A percentile compares a stretch with the other conserved stretches of the same genome.
These are phyloP conservation scores for Seriola rivoliana DNA, from an alignment of 2,113 vertebrate genomes.

Conservation along the genomic window DNA sequence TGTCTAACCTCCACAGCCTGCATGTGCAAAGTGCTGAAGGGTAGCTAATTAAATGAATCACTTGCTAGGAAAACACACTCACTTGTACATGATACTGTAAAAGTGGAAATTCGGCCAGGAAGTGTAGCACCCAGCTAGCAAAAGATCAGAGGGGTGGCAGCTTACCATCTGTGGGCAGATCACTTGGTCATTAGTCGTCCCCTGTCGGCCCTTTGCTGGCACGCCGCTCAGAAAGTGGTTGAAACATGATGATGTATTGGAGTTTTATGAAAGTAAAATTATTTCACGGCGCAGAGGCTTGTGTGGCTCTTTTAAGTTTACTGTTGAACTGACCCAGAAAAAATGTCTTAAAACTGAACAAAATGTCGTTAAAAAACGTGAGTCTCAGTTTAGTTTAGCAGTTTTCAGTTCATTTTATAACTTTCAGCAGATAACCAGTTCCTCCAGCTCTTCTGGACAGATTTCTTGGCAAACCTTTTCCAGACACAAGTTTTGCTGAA, in stretches of 20 bases:
- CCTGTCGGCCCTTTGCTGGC: background rate
- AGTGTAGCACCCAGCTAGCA: background rate
- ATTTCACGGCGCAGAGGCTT: background rate
- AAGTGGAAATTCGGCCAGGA: background rate
- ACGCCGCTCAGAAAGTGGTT: background rate
- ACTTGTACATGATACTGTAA: background rate
- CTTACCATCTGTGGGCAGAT: conserved; percentile 6
- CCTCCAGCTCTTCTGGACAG: background rate
- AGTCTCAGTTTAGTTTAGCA: too few relatives aligned
- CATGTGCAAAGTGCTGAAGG: background rate
- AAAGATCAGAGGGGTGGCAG: background rate
- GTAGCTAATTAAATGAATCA: background rate
- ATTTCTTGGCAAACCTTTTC: background rate
- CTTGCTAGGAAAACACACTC: background rate
- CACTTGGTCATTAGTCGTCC: background rate
- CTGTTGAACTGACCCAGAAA: background rate
- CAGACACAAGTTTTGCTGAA: too few relatives aligned
- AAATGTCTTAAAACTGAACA: background rate
- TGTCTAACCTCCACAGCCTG: background rate
- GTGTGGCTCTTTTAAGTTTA: background rate
- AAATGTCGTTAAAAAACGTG: background rate
- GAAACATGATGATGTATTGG: background rate
- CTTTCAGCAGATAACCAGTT: background rate
- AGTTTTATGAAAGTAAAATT: background rate
- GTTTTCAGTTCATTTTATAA: too few relatives aligned